A percentile compares a stretch with the other conserved stretches of the same genome.
These are phyloP conservation scores for Pampusana beccarii DNA, from an alignment of 2,113 vertebrate genomes.

Conservation along the genomic window DNA sequence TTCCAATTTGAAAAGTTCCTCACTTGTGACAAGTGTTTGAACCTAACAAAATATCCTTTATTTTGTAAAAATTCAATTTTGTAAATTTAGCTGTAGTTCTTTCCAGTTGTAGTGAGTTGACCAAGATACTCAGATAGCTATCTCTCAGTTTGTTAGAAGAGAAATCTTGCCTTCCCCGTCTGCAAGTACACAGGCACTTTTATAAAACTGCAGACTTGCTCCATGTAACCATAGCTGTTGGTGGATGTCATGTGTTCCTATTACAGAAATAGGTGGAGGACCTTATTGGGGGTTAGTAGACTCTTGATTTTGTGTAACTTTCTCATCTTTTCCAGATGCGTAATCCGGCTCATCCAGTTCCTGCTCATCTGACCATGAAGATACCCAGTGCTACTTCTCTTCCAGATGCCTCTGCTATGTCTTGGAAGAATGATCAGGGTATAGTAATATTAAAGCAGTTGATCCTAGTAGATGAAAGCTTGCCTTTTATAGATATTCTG, in stretches of 20 bases:
- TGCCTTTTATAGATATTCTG: background rate
- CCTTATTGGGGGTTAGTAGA: background rate
- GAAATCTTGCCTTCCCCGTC: background rate
- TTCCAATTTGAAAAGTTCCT: background rate
- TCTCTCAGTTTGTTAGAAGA: background rate
- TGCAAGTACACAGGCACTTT: background rate
- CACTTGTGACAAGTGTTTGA: background rate
- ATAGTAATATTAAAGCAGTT: constrained; percentile 9
- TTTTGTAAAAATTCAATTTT: background rate
- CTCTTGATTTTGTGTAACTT: background rate
- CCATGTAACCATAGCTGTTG: background rate
- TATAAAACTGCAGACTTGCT: background rate
- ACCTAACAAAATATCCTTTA: background rate
- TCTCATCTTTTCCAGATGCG: background rate
- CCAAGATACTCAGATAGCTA: background rate
- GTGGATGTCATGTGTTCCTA: background rate
- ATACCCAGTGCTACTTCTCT: background rate
- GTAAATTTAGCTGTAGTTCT: background rate
- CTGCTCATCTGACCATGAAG: background rate
- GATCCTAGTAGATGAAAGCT: background rate
- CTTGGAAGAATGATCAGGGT: constrained; percentile 69
- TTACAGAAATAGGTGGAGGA: background rate
- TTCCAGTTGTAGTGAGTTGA: background rate
- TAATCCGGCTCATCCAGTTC: background rate
- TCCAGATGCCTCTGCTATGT: constrained; percentile 32